These are phyloP conservation scores for Scartelaos histophorus DNA, from an alignment of 2,113 vertebrate species.

Conservation along the genomic window DNA sequence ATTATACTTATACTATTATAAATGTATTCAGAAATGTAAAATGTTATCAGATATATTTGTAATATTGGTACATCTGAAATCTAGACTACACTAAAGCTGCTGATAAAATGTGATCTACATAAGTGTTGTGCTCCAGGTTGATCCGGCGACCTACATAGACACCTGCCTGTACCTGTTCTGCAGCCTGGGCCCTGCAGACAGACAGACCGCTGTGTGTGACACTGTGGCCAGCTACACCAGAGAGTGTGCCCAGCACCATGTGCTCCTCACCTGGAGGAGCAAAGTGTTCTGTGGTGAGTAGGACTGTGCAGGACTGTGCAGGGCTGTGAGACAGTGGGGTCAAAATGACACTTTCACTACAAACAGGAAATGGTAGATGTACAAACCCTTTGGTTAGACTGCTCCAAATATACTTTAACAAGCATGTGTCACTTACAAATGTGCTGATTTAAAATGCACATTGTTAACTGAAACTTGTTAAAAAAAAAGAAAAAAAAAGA, in stretches of 20 bases:
- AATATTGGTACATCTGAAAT: background rate
- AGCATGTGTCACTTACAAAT: too few relatives aligned
- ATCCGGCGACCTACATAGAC: conserved; percentile 78
- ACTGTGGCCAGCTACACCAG: conserved; percentile 83
- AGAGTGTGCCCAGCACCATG: conserved; percentile 79
- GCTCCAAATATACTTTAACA: too few relatives aligned
- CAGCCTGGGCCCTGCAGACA: conserved; percentile 24
- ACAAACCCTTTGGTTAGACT: too few relatives aligned
- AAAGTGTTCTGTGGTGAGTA: conserved; percentile 81
- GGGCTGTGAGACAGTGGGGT: background rate
- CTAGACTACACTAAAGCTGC: background rate
- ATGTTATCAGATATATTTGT: too few relatives aligned
- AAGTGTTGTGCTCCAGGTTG: conserved; percentile 70
- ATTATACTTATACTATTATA: too few relatives aligned
- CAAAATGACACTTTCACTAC: too few relatives aligned
- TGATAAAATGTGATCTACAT: conserved; percentile 2
- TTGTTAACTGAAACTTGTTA: too few relatives aligned
- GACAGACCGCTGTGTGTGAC: conserved; percentile 68
- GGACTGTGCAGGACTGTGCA: too few relatives aligned
- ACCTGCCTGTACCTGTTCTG: conserved; percentile 84
- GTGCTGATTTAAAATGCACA: too few relatives aligned
- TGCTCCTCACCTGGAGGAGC: conserved; percentile 79
- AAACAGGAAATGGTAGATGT: too few relatives aligned
- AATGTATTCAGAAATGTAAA: too few relatives aligned
- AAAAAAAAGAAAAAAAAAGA: too few relatives aligned